Base-by-base conservation (phyloP, 92 coral and sea anemone genomes). In the Zoanthus sansibaricus region DNA sequence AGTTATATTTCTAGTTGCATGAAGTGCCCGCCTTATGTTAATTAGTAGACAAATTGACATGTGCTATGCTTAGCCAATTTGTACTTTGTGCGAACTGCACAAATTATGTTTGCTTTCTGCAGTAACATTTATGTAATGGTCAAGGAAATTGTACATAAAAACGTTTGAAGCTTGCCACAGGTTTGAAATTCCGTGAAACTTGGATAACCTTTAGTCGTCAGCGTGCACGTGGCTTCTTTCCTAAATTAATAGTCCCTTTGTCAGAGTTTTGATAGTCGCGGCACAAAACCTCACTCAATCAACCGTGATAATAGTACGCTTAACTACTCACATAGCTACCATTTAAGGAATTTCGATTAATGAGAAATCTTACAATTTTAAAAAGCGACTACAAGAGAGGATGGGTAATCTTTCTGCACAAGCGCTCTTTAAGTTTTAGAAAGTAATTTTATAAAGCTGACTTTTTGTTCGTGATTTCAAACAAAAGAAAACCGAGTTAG, bases 281-380 rank as follows among this genome's bases (percentile, higher is more conserved):
- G 74, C 85, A 80, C 85, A 80, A 80, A 80, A 80, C 85, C 85
- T 18, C 75, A 80, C 70, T 46, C 61, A 45, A 20, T 80, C 85
- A 80, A 80, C 59, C 85, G 85, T 80, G 73, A 44, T 37, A n/a
- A 77, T 31, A 78, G 66, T 44, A 47, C 44, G 46, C 74, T 8
- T 31, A 7, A 16, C 9, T 62, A 0, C 8, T 62, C 18, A 49
- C 8, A 49, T 7, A 7, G 54, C 54, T 1, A 10, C 8, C 12
- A 49, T 7, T 49, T 49, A 7, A 49, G 54, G 54, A 7, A 49
- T 10, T 49, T 49, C 54, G 0, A 49, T 49, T 0, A 49, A 49
- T 0, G 42, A 33, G 42, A 49, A 49, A 49, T 49, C 54, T 49
- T 49, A 49, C 12, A 1, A 10, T 49, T 49, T 49, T 49, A 0